Percentiles rank a stretch among this genome's conserved stretches.
Evolutionary conservation across 2,113 vertebrate genomes (phyloP).

Genomic region (Hucho hucho): DNA sequence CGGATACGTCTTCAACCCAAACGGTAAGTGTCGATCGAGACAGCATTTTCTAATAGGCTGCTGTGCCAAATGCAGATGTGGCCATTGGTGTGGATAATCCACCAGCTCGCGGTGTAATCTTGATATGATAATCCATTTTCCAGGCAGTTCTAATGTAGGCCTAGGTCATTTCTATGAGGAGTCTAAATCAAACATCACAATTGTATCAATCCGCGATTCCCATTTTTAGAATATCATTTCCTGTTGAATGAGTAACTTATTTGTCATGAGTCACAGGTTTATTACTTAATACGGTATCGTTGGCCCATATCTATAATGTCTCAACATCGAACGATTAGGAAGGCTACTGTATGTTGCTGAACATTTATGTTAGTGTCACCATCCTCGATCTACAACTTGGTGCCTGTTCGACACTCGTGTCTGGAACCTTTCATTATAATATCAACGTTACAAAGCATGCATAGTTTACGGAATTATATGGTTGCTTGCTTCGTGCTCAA

Average conservation of each 20-base stretch:
- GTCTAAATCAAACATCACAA: no score
- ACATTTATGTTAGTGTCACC: no score
- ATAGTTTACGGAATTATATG: neutral
- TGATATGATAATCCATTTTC: neutral
- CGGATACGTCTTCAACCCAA: slow-evolving; percentile 29
- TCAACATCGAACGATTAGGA: no score
- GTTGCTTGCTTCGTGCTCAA: neutral
- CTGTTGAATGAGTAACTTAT: slow-evolving; percentile 1
- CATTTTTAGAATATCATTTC: neutral
- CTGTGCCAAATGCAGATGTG: slow-evolving; percentile 59
- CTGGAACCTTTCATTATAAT: no score
- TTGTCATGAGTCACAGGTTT: neutral
- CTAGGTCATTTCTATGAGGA: no score
- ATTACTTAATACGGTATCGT: no score
- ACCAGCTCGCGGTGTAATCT: slow-evolving; percentile 31
- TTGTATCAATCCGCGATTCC: no score
- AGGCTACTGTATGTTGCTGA: no score
- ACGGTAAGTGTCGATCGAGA: slow-evolving; percentile 51
- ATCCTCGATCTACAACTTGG: no score
- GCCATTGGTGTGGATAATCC: slow-evolving; percentile 51
- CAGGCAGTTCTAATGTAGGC: neutral
- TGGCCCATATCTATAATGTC: no score
- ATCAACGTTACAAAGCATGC: no score
- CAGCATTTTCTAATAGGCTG: neutral
- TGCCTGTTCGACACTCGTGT: no score